Evolutionary conservation across 2,888 invertebrate species (phyloP), one percentile per base, ranked within the genome.

Genomic region (Aleiodes leptofemur): DNA sequence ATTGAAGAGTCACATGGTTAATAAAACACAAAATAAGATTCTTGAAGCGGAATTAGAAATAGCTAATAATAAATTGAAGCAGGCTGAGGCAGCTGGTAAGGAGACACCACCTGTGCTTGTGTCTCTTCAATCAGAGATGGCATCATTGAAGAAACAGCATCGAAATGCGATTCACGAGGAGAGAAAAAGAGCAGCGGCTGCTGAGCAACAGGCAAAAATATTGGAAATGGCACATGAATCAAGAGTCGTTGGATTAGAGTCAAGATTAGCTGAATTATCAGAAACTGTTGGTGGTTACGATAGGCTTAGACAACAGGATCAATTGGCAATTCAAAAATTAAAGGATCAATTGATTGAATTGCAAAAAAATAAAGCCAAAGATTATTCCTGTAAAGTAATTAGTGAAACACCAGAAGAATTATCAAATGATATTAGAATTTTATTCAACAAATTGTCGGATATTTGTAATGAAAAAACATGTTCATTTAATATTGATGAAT

Each of bases 251-350:
- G 91, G 93, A 68, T 90, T 97, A 69, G 96, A 97, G 88, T 92
- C 93, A 4, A 92, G 93, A 78, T 88, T 96, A 16, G 95, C 96
- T 0, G 96, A 97, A 84, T 89, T 97, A 38, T 96, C 96, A 0
- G 93, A 93, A 73, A 94, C 94, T 0, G 93, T 96, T 3, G 96
- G 96, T 0, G 92, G 92, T 77, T 96, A 96, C 83, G 96, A 96
- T 85, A 90, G 94, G 73, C 87, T 94, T 8, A 90, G 95, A 3
- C 92, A 94, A 70, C 92, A 93, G 76, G 96, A 97, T 89, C 94
- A 94, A 86, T 91, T 92, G 72, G 92, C 93, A 14, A 96, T 96
- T 83, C 92, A 93, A 78, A 93, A 93, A 87, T 85, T 95, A 75
- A 92, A 92, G 78, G 93, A 92, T 48, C 90, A 90, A 75, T 78